Evolutionary conservation across 2,888 invertebrate genomes (phyloP), one percentile per base, ranked within the genome.

Genomic region (Erebia palarica): DNA sequence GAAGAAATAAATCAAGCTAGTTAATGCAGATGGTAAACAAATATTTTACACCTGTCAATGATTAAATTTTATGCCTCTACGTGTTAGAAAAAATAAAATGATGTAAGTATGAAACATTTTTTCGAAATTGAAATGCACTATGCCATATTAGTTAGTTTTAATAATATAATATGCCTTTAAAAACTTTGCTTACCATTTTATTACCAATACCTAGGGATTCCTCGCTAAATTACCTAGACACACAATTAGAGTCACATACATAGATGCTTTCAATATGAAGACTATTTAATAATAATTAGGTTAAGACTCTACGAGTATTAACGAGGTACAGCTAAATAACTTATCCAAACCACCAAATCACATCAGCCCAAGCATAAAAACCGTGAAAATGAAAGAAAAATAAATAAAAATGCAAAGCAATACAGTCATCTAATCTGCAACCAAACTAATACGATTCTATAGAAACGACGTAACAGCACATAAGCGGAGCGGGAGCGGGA

Each of bases 401-500:
- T 18, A 18, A 58, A 66, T 14, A 44, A 65, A 55, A 66, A 57
- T 14, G 21, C n/a, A 68, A 59, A 55, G 44, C 47, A 65, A 55
- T 64, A 64, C 44, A 59, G 65, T 57, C 51, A 68, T 47, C 47
- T 16, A 64, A 60, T 16, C 51, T 59, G 71, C 71, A 60, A 66
- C 65, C 65, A 58, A 57, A 66, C 44, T 58, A 44, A 57, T 42
- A 55, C 10, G 53, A 53, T 51, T 53, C 55, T 57, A 47, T 63
- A 42, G 44, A 66, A 66, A 66, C 65, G 65, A 57, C 21, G 42
- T 57, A 21, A 55, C 11, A n/a, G 42, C 64, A 10, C 71, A 71
- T 13, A 16, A 79, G 84, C 82, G 85, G 78, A 67, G 67, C 67
- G 65, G 55, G 10, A 66, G 65, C 65, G 65, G 67, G 63, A 81